These are phyloP conservation scores for Brachyhypopomus occidentalis DNA, from an alignment of 2,113 vertebrate genomes.

Conservation along the genomic window DNA sequence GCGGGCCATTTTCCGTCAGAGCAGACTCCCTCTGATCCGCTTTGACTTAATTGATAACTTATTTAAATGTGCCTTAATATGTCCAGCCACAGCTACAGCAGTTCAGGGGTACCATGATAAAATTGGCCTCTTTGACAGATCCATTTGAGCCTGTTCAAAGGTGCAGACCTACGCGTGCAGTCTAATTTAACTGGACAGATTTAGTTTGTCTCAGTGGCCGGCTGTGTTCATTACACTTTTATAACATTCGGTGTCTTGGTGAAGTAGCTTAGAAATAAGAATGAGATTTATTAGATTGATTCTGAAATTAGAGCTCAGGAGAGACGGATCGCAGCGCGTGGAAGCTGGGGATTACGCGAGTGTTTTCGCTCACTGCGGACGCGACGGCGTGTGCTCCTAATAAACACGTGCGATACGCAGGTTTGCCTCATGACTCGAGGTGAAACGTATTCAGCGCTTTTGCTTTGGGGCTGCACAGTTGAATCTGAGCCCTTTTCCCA, in stretches of 20 bases:
- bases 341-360: constrained; percentile 15
- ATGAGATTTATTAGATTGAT: constrained; percentile 53
- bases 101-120: constrained; percentile 45
- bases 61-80: constrained; percentile 53
- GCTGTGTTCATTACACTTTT: constrained; percentile 46
- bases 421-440: background rate
- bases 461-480: constrained; percentile 33
- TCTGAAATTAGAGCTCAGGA: constrained; percentile 44
- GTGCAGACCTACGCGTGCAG: constrained; percentile 42
- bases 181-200: constrained; percentile 53
- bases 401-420: constrained; percentile 14
- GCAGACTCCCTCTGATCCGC: constrained; percentile 42
- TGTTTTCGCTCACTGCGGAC: constrained; percentile 7
- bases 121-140: constrained; percentile 41
- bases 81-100: constrained; percentile 42
- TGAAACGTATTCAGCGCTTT: constrained; percentile 29
- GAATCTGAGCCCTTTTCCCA: constrained; percentile 25
- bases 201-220: constrained; percentile 36
- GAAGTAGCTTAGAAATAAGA: constrained; percentile 37
- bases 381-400: background rate
- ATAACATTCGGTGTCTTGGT: constrained; percentile 31
- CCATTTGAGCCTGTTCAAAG: constrained; percentile 44
- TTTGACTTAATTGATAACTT: constrained; percentile 56
- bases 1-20: constrained; percentile 47
- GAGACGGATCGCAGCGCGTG: constrained; percentile 20